A percentile compares a stretch with the other conserved stretches of the same genome.
These are phyloP conservation scores for Actenoides hombroni DNA, from an alignment of 2,113 vertebrate species.

Conservation along the genomic window DNA sequence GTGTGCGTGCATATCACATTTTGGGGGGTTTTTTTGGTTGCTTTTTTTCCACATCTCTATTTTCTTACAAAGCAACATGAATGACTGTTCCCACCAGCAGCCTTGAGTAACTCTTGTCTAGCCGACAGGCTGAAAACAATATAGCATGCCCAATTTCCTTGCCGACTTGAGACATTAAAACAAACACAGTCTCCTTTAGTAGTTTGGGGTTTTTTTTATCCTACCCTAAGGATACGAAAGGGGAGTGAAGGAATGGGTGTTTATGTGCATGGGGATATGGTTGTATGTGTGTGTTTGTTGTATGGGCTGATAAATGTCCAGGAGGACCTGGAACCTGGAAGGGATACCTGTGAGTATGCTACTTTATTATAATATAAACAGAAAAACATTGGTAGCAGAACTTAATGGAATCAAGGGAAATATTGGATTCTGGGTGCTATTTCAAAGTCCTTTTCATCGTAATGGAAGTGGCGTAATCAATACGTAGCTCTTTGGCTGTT, in stretches of 20 bases:
- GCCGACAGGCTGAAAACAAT: not conserved
- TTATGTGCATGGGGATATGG: not conserved
- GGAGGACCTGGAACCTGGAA: not conserved
- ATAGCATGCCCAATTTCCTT: not conserved
- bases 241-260: not conserved
- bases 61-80: not conserved
- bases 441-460: not conserved
- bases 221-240: not conserved
- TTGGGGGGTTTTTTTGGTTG: too few relatives aligned
- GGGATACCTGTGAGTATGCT: not conserved
- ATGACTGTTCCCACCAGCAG: not conserved
- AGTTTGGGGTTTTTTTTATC: not conserved
- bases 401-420: not conserved
- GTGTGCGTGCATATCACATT: not conserved
- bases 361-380: not conserved
- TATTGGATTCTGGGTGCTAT: not conserved
- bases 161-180: not conserved
- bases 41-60: not conserved
- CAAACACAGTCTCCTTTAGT: not conserved
- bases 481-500: conserved; percentile 37
- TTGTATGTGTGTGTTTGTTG: not conserved
- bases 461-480: conserved; percentile 37
- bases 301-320: not conserved
- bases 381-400: not conserved
- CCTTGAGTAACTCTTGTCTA: not conserved